Evolutionary conservation across 2,888 invertebrate species (phyloP).

Genomic region (Euproctis similis): DNA sequence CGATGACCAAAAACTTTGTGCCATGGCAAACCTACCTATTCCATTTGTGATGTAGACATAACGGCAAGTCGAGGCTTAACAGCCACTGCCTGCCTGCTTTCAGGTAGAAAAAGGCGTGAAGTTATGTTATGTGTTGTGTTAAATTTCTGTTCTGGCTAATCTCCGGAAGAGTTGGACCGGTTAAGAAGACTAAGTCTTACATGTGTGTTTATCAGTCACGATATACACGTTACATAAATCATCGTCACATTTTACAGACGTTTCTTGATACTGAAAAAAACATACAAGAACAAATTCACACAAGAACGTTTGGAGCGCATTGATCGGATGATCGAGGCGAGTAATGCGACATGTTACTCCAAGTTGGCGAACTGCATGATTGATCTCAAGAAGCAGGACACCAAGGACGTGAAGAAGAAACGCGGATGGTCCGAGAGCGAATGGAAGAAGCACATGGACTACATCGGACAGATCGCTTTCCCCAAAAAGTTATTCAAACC

Average conservation of each 20-base stretch:
- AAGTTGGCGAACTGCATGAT: conserved; percentile 55
- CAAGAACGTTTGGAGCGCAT: conserved; percentile 44
- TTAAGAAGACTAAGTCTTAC: too few relatives aligned
- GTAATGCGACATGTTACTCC: conserved; percentile 51
- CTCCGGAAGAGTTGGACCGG: too few relatives aligned
- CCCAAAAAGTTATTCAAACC: conserved; percentile 41
- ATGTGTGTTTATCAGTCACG: too few relatives aligned
- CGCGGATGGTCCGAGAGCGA: conserved; percentile 54
- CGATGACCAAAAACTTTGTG: too few relatives aligned
- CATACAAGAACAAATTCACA: conserved; percentile 46
- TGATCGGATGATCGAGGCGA: conserved; percentile 52
- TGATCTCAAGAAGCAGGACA: conserved; percentile 48
- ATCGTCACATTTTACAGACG: conserved; percentile 37
- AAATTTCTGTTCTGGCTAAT: too few relatives aligned
- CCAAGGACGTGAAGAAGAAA: conserved; percentile 49
- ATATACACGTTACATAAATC: too few relatives aligned
- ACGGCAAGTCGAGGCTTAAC: too few relatives aligned
- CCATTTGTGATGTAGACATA: too few relatives aligned
- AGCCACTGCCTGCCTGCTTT: too few relatives aligned
- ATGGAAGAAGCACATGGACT: conserved; percentile 68
- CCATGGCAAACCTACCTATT: too few relatives aligned
- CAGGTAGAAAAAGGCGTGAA: too few relatives aligned
- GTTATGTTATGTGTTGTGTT: too few relatives aligned
- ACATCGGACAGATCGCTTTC: conserved; percentile 48
- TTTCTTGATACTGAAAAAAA: conserved; percentile 40